These are phyloP conservation scores for Chironomus tepperi DNA, from an alignment of 1,140 invertebrate species.

Conservation along the genomic window DNA sequence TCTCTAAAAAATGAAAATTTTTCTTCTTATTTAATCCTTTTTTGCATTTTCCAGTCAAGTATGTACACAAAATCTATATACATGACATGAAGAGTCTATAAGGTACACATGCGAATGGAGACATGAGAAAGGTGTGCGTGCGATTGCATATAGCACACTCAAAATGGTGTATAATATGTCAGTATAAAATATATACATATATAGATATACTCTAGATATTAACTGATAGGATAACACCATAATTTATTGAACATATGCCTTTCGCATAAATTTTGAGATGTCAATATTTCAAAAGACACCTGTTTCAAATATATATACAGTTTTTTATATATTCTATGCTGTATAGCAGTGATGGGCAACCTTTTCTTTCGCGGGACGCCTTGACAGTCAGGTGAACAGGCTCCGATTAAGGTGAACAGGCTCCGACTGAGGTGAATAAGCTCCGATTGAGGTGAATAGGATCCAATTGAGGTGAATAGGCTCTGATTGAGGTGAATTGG, in stretches of 20 bases:
- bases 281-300: not conserved
- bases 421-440: too few relatives aligned
- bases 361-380: too few relatives aligned
- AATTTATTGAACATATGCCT: constrained; percentile 20
- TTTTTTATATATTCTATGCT: too few relatives aligned
- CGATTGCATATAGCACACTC: too few relatives aligned
- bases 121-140: not conserved
- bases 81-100: not conserved
- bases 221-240: constrained; percentile 12
- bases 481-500: too few relatives aligned
- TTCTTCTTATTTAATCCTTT: constrained; percentile 9
- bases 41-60: not conserved
- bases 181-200: too few relatives aligned
- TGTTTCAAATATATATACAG: not conserved
- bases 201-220: constrained; percentile 7
- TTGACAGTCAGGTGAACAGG: too few relatives aligned
- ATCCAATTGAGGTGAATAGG: too few relatives aligned
- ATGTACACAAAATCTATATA: not conserved
- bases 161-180: not conserved
- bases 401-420: too few relatives aligned
- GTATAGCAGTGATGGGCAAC: too few relatives aligned
- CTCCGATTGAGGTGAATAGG: too few relatives aligned
- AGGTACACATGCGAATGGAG: not conserved
- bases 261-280: constrained; percentile 21
- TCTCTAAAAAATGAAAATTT: not conserved